These are phyloP conservation scores for Macrobrachium rosenbergii DNA, from an alignment of 1,140 invertebrate genomes.

Conservation along the genomic window DNA sequence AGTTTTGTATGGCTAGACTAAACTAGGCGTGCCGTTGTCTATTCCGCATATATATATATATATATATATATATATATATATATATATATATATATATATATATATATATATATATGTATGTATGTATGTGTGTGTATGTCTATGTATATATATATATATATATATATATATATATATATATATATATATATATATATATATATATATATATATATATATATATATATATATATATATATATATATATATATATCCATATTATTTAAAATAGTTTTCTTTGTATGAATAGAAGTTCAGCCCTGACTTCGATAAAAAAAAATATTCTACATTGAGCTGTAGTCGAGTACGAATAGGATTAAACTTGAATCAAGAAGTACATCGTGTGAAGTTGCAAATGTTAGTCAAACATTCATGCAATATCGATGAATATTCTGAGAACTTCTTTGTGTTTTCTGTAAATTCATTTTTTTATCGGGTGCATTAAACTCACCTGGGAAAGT, in stretches of 20 bases:
- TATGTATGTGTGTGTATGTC: background rate
- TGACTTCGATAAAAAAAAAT: too few relatives aligned
- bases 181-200: slow-evolving; percentile 16
- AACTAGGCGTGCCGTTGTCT: too few relatives aligned
- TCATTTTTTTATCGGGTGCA: too few relatives aligned
- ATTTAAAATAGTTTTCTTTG: background rate
- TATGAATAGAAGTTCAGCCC: background rate
- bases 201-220: slow-evolving; percentile 14
- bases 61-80: slow-evolving; percentile 20
- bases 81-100: slow-evolving; percentile 17
- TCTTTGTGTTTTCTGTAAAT: too few relatives aligned
- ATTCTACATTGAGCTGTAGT: too few relatives aligned
- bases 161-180: slow-evolving; percentile 2
- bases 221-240: slow-evolving; percentile 20
- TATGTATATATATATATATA: background rate
- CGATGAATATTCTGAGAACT: too few relatives aligned
- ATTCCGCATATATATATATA: background rate
- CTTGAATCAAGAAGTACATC: too few relatives aligned
- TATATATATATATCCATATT: background rate
- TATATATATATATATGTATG: slow-evolving; percentile 12
- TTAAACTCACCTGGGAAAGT: too few relatives aligned
- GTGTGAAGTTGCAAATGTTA: too few relatives aligned
- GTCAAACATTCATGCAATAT: too few relatives aligned
- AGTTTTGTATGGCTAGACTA: too few relatives aligned
- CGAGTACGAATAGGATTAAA: too few relatives aligned